phyloP scores from a whole-genome alignment of 2,888 invertebrate species.

The Electrophaes corylata region DNA sequence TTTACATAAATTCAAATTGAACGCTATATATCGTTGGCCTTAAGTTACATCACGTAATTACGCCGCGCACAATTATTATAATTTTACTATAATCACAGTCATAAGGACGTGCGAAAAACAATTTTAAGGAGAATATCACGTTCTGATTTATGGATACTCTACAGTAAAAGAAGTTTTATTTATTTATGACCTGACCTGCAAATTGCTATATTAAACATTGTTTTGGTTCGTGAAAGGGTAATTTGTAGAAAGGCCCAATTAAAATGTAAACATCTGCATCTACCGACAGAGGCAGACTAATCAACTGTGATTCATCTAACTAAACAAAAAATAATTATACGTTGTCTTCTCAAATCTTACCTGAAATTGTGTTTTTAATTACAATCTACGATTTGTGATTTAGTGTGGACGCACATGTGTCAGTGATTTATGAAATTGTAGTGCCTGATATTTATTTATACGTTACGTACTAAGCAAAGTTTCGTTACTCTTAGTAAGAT shows the following conservation, averaged over 20 bases:
- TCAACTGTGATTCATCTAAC: constrained; percentile 81
- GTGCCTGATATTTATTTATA: too few species aligned
- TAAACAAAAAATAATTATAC: constrained; percentile 81
- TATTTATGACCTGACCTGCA: constrained; percentile 52
- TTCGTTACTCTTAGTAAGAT: too few species aligned
- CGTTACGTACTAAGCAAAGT: too few species aligned
- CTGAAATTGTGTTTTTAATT: constrained; percentile 79
- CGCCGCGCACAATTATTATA: constrained; percentile 80
- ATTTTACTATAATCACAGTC: constrained; percentile 80
- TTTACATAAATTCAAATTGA: constrained; percentile 82
- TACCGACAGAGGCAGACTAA: constrained; percentile 63
- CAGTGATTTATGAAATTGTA: constrained; percentile 67
- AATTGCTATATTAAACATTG: constrained; percentile 49
- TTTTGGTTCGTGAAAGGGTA: constrained; percentile 67
- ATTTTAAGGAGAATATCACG: constrained; percentile 69
- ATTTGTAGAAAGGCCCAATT: constrained; percentile 69
- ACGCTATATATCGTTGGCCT: constrained; percentile 72
- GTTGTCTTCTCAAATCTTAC: constrained; percentile 71
- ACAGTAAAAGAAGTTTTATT: constrained; percentile 52
- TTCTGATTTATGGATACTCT: constrained; percentile 70
- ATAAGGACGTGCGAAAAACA: constrained; percentile 82
- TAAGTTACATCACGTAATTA: constrained; percentile 80
- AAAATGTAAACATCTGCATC: constrained; percentile 78
- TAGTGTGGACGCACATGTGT: constrained; percentile 69
- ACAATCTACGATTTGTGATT: constrained; percentile 70